A percentile compares a stretch with the other conserved stretches of the same genome.
Evolutionary conservation across 2,113 vertebrate genomes (phyloP).

Genomic region (Erinaceus europaeus): DNA sequence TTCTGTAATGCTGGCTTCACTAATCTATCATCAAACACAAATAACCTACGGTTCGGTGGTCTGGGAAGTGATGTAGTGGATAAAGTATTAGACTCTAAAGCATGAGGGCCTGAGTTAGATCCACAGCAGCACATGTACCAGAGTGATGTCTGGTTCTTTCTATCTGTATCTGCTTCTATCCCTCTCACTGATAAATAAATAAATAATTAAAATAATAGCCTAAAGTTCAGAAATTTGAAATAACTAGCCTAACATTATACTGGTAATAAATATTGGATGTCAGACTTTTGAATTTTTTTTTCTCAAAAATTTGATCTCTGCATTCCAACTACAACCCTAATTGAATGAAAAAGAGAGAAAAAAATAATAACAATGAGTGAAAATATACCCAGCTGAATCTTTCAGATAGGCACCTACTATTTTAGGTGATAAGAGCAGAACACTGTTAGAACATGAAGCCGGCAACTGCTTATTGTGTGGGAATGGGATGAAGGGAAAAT

Average conservation of each 20-base stretch:
- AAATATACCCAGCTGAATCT: neutral
- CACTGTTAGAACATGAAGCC: accelerated
- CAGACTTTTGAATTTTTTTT: neutral
- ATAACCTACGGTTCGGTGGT: no score
- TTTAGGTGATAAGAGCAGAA: neutral
- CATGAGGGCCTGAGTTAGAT: no score
- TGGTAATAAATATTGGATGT: neutral
- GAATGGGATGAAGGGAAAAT: neutral
- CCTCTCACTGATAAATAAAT: no score
- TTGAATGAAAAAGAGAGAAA: neutral
- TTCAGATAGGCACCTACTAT: neutral
- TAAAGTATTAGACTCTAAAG: no score
- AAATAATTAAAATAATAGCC: neutral
- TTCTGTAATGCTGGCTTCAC: no score
- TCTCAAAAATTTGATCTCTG: neutral
- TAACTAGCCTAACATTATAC: neutral
- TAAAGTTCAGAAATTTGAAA: neutral
- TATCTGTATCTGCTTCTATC: no score
- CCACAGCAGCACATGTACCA: no score
- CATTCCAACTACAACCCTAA: neutral
- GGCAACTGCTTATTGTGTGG: neutral
- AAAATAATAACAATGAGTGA: neutral
- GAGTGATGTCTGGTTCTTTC: no score
- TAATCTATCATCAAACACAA: no score
- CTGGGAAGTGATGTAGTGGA: no score